Evolutionary conservation across 2,113 vertebrate genomes (phyloP).

Genomic region (Fukomys damarensis): DNA sequence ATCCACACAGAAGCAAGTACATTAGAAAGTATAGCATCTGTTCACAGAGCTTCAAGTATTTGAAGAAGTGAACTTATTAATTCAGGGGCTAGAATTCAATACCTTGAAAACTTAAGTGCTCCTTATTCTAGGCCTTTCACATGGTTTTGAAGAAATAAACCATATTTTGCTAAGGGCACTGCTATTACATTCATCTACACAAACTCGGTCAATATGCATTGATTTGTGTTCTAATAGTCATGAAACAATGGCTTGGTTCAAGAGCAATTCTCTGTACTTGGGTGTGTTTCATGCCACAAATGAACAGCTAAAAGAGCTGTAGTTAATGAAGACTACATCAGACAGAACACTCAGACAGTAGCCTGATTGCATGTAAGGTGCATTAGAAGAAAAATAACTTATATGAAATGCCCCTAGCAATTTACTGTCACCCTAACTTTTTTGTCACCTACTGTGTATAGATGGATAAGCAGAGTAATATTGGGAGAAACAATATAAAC

Average conservation of each 20-base stretch:
- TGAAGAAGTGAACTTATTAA: slow-evolving; percentile 53
- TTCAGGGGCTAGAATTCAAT: slow-evolving; percentile 46
- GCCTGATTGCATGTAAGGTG: slow-evolving; percentile 1
- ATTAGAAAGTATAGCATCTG: not conserved
- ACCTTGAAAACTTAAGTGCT: slow-evolving; percentile 53
- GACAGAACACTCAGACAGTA: slow-evolving; percentile 8
- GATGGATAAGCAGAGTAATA: not conserved
- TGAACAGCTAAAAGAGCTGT: slow-evolving; percentile 39
- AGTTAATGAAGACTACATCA: slow-evolving; percentile 65
- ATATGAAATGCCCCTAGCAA: slow-evolving; percentile 31
- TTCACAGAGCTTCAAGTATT: slow-evolving; percentile 20
- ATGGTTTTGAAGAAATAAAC: slow-evolving; percentile 59
- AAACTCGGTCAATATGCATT: slow-evolving; percentile 65
- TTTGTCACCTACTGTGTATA: not conserved
- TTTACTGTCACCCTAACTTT: not conserved
- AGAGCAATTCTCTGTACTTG: slow-evolving; percentile 59
- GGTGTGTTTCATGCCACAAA: slow-evolving; percentile 66
- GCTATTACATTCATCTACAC: slow-evolving; percentile 62
- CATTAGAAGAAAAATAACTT: slow-evolving; percentile 64
- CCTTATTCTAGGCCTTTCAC: slow-evolving; percentile 25
- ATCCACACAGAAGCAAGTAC: not conserved
- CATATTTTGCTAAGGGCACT: slow-evolving; percentile 47
- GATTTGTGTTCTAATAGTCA: slow-evolving; percentile 70
- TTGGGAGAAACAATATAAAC: not conserved
- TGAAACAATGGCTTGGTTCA: slow-evolving; percentile 55